phyloP scores from a whole-genome alignment of 2,888 invertebrate species.

The Eupithecia subfuscata region DNA sequence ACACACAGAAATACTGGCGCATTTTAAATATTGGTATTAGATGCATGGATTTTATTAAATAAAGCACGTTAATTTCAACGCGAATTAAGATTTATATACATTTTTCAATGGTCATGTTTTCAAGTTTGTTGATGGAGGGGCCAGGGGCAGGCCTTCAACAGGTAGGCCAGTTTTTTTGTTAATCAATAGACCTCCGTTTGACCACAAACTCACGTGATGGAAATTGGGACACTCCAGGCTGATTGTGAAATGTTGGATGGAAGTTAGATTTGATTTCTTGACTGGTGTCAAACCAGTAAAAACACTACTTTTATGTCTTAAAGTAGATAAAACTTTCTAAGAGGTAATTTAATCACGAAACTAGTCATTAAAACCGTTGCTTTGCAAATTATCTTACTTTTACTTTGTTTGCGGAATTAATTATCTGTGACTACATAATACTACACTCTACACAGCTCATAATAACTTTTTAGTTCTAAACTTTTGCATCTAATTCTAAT shows the following conservation, averaged over 20 bases:
- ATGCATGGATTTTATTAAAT: too few relatives aligned
- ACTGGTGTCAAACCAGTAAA: background rate
- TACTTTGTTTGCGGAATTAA: conserved; percentile 19
- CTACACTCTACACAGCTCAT: background rate
- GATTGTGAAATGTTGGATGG: background rate
- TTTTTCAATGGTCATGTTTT: background rate
- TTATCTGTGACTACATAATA: conserved; percentile 14
- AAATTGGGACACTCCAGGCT: background rate
- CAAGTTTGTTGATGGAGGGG: too few relatives aligned
- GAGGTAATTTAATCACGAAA: conserved; percentile 5
- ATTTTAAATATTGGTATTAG: too few relatives aligned
- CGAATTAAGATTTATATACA: too few relatives aligned
- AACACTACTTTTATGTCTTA: background rate
- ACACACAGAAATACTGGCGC: too few relatives aligned
- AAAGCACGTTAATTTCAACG: too few relatives aligned
- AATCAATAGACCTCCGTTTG: too few relatives aligned
- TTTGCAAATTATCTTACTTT: conserved; percentile 21
- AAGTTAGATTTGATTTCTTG: background rate
- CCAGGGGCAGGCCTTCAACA: too few relatives aligned
- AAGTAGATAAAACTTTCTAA: conserved; percentile 23
- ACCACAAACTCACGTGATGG: too few relatives aligned
- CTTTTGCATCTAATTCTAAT: background rate
- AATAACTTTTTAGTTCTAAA: background rate
- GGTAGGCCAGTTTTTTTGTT: too few relatives aligned
- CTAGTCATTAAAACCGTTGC: conserved; percentile 23